Evolutionary conservation across 2,888 invertebrate species (phyloP).

Genomic region (Trichopoda pennipes): DNA sequence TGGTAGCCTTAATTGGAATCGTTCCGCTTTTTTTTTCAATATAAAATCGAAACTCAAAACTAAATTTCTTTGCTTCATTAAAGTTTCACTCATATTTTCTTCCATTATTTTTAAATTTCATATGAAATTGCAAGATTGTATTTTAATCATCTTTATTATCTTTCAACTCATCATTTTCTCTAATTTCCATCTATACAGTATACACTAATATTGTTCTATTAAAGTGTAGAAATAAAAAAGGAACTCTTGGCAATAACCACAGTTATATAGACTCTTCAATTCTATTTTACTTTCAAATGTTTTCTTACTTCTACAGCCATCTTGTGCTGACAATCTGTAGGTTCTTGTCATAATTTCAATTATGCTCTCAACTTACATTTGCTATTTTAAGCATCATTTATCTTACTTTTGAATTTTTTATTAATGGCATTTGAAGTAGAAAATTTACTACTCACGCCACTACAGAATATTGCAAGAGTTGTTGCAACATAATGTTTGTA

Average conservation of each 20-base stretch:
- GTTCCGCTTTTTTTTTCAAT: too few species aligned
- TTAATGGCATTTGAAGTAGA: conserved; percentile 70
- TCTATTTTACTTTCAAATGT: neutral
- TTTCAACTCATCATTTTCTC: conserved; percentile 13
- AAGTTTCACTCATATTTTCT: too few species aligned
- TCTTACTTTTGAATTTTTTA: conserved; percentile 70
- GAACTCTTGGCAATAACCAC: neutral
- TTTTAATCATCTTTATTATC: conserved; percentile 8
- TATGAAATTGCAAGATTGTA: neutral
- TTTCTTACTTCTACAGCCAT: neutral
- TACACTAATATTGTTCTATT: conserved; percentile 3
- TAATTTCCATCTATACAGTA: neutral
- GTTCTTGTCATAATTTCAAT: conserved; percentile 71
- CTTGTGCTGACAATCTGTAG: conserved; percentile 63
- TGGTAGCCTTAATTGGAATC: too few species aligned
- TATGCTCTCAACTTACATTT: conserved; percentile 67
- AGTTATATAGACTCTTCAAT: neutral
- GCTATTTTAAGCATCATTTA: conserved; percentile 71
- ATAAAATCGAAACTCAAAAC: too few species aligned
- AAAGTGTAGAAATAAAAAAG: neutral
- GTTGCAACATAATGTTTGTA: conserved; percentile 17
- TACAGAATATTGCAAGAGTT: conserved; percentile 1
- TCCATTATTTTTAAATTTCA: too few species aligned
- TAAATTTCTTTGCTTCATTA: too few species aligned
- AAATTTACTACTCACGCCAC: conserved; percentile 60